Base-by-base conservation (phyloP, 2,797 vertebrate species). In the Artibeus lituratus region DNA sequence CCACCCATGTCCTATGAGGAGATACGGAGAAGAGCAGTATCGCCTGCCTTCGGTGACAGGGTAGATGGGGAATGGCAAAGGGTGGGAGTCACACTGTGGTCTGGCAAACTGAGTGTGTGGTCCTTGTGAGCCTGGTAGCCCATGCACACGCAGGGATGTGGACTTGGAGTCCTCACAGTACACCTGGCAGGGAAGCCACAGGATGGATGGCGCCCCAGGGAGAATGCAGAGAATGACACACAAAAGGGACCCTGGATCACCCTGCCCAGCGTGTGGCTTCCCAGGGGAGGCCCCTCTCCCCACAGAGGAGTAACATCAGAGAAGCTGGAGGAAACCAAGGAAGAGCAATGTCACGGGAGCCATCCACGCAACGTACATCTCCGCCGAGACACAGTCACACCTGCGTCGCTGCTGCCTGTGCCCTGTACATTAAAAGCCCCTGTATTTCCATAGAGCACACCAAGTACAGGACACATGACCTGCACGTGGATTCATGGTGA, bases 401-500 rank as follows among this genome's bases (percentile, higher is more conserved):
- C 11, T 69, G 57, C 70, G 62, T 22, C 1, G 5, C 5, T 26
- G 59, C 59, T n/a, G 53, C 67, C 55, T 72, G 89, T 19, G 51
- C 57, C 83, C 44, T 44, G 49, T 37, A 53, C 47, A 42, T 18
- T 32, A n/a, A 5, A 24, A 74, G 57, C 35, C 16, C 47, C 37
- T 11, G 3, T 47, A 10, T 67, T 42, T 91, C 67, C 74, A 42
- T 22, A 65, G 51, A 82, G 57, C 35, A 44, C 2, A 9, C 8
- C n/a, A 5, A 76, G 87, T 5, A 22, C 80, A 42, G 74, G 87
- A 81, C 59, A 72, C 2, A 1, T 7, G 53, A 55, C 77, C 11
- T 37, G 5, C 0, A 18, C 29, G 10, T 18, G 29, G 35, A 14
- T 0, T 49, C 53, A 10, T 0, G 3, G 16, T 1, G 35, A 51